Evolutionary conservation across 1,140 invertebrate species (phyloP).

Genomic region (Achatina immaculata): DNA sequence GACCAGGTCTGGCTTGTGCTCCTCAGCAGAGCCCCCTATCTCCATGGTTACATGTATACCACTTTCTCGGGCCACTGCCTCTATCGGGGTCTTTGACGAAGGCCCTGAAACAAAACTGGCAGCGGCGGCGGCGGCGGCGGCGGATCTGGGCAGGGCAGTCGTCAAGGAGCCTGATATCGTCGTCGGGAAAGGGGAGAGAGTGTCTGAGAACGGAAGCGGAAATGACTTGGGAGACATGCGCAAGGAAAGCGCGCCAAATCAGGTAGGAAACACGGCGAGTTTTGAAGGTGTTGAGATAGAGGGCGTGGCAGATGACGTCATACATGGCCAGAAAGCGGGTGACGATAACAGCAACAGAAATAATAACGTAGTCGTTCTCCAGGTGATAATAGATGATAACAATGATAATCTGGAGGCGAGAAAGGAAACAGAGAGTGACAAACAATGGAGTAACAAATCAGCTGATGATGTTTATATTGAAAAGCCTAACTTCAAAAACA

Average conservation of each 20-base stretch:
- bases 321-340: not conserved
- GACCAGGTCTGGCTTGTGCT: slow-evolving; percentile 67
- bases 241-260: too few relatives aligned
- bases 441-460: not conserved
- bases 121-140: not conserved
- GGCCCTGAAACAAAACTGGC: too few relatives aligned
- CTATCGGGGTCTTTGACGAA: slow-evolving; percentile 53
- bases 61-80: slow-evolving; percentile 68
- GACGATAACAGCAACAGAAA: not conserved
- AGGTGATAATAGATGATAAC: not conserved
- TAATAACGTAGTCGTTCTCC: not conserved
- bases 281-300: not conserved
- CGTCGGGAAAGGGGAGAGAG: not conserved
- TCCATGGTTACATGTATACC: slow-evolving; percentile 71
- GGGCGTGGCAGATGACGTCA: slow-evolving; percentile 6
- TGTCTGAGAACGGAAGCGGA: not conserved
- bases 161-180: not conserved
- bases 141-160: not conserved
- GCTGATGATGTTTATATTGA: not conserved
- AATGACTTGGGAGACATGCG: not conserved
- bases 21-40: slow-evolving; percentile 59
- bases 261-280: not conserved
- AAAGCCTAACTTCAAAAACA: not conserved
- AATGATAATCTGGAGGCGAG: not conserved
- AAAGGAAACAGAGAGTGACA: not conserved